Base-by-base conservation (phyloP, 2,888 invertebrate species). In the Rhingia rostrata region DNA sequence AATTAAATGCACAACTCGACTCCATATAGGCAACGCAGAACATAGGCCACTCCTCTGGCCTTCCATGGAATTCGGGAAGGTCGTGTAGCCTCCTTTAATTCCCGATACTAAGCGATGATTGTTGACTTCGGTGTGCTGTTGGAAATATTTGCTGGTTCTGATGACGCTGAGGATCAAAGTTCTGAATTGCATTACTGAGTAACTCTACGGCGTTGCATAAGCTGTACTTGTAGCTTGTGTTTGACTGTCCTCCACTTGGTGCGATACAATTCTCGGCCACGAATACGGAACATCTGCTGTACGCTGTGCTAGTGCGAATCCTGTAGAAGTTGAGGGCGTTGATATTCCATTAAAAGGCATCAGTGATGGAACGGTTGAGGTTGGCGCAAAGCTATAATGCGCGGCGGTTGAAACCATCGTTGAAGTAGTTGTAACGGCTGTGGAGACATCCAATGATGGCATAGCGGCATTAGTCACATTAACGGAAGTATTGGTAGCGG, bases 31-130 rank as follows among this genome's bases (percentile, higher is more conserved):
- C 58, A 1, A 64, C 83, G 14, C 56, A 74, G 56, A 86, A 86
- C 66, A 83, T 53, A 6, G 87, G 84, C 86, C 80, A 73, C 43
- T 80, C 73, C 54, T 67, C 74, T 14, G 80, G 67, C 9, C 32
- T 67, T 22, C 80, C 80, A 30, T 33, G 10, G 35, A 80, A 80
- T 32, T 43, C 61, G 0, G 74, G 80, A n/a, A 80, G 49, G 37
- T 58, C 61, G n/a, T 60, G 47, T 7, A 67, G 45, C n/a, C 56
- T 75, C 32, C 47, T 41, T 5, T 33, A 32, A n/a, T 33, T 51
- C 32, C 32, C 22, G 12, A 9, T 30, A 30, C 9, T 10, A 9
- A 5, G 6, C 14, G 35, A 4, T 0, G 7, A 22, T 4, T 35
- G 33, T 33, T 47, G 61, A 22, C n/a, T 12, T 3, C 12, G 33